These are phyloP conservation scores for Himalopsyche tibetana DNA, from an alignment of 2,888 invertebrate genomes.

Conservation along the genomic window DNA sequence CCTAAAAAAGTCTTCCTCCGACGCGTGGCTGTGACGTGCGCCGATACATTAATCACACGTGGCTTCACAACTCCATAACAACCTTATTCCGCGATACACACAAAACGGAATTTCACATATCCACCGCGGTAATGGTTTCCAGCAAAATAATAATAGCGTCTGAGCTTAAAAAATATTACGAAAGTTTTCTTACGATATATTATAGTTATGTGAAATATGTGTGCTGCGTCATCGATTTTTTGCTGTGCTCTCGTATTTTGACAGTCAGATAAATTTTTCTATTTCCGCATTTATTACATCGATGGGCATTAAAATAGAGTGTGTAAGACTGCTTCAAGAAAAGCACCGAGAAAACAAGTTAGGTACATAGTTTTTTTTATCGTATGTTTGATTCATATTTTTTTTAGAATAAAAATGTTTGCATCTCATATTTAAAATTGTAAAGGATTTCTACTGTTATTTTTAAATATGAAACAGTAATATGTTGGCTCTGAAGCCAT, in stretches of 20 bases:
- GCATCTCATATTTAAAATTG: too few relatives aligned
- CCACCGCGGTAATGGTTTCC: slow-evolving; percentile 14
- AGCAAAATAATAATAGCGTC: slow-evolving; percentile 14
- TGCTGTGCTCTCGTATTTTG: background rate
- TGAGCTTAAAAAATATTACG: slow-evolving; percentile 15
- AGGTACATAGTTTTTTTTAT: too few relatives aligned
- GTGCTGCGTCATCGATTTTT: background rate
- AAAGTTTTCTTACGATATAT: slow-evolving; percentile 4
- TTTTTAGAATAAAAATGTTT: too few relatives aligned
- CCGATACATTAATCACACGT: slow-evolving; percentile 53
- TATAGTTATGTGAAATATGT: background rate
- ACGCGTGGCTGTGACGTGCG: slow-evolving; percentile 47
- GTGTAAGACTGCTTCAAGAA: too few relatives aligned
- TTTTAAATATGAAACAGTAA: too few relatives aligned
- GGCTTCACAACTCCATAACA: slow-evolving; percentile 34
- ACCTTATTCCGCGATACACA: slow-evolving; percentile 31
- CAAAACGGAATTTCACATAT: slow-evolving; percentile 21
- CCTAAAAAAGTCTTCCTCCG: slow-evolving; percentile 20
- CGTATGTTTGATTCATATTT: too few relatives aligned
- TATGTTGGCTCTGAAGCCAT: too few relatives aligned
- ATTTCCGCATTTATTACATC: background rate
- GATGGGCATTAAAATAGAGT: background rate
- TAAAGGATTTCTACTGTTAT: too few relatives aligned
- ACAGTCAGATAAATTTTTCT: background rate
- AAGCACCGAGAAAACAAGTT: too few relatives aligned